Evolutionary conservation across 2,113 vertebrate genomes (phyloP).

Genomic region (Bufo bufo): DNA sequence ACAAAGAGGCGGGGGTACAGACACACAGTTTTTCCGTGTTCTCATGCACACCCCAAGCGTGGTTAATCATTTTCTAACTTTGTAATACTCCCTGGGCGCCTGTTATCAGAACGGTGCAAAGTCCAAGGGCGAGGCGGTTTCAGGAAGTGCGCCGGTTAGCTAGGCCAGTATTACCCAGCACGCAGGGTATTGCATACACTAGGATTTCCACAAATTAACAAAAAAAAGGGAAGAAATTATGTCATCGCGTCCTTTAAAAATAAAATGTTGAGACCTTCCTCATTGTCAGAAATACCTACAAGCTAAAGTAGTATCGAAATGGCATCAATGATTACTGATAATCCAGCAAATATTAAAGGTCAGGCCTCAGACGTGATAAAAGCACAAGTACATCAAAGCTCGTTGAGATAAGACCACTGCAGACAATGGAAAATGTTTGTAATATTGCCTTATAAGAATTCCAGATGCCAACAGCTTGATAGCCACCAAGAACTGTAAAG

Average conservation of each 20-base stretch:
- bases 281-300: not conserved
- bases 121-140: constrained; percentile 67
- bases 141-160: constrained; percentile 37
- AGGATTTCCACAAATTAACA: constrained; percentile 1
- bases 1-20: not conserved
- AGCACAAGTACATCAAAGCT: not conserved
- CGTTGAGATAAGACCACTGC: constrained; percentile 8
- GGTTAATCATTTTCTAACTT: constrained; percentile 76
- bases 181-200: constrained; percentile 52
- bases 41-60: not conserved
- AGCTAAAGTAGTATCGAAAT: not conserved
- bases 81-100: constrained; percentile 62
- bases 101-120: constrained; percentile 76
- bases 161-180: constrained; percentile 61
- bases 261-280: not conserved
- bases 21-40: constrained; percentile 24
- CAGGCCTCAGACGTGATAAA: not conserved
- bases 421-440: not conserved
- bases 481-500: too few relatives aligned
- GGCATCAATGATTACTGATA: constrained; percentile 11
- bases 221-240: constrained; percentile 13
- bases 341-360: constrained; percentile 23
- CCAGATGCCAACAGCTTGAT: not conserved
- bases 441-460: not conserved
- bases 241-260: constrained; percentile 7